Evolutionary conservation across 2,113 vertebrate species (phyloP).

Genomic region (Drymodes brunneopygia): DNA sequence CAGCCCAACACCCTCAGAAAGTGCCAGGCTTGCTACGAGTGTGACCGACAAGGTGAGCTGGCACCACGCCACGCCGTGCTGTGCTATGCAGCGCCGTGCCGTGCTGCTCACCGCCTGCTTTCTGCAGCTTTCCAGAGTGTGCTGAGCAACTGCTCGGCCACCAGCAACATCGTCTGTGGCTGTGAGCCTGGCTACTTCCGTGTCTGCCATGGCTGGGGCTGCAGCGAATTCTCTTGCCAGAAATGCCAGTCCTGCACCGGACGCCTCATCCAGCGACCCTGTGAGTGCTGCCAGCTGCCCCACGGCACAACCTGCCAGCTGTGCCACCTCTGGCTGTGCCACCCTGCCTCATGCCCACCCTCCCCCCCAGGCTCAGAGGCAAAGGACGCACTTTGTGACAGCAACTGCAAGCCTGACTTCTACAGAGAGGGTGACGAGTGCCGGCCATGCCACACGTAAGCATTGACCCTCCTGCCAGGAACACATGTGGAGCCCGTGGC

Average conservation of each 20-base stretch:
- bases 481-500: accelerated
- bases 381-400: conserved; percentile 10
- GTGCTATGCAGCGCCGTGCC: accelerated
- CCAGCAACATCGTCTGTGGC: conserved; percentile 37
- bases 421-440: not conserved
- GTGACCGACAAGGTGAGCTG: conserved; percentile 72
- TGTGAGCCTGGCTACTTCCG: conserved; percentile 36
- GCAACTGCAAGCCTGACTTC: conserved; percentile 62
- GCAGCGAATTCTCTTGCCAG: not conserved
- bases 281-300: not conserved
- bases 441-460: not conserved
- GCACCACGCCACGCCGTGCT: accelerated
- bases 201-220: accelerated
- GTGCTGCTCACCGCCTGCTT: not conserved
- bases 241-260: conserved; percentile 32
- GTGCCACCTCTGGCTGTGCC: not conserved
- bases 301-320: accelerated
- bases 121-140: conserved; percentile 50
- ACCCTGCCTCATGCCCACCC: not conserved
- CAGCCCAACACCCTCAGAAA: conserved; percentile 18
- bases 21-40: conserved; percentile 68
- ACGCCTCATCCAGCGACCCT: not conserved
- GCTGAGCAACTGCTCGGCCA: conserved; percentile 52
- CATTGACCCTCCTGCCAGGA: not conserved
- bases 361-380: conserved; percentile 5